Evolutionary conservation across 2,888 invertebrate species (phyloP).

Genomic region (Ctena decussata): DNA sequence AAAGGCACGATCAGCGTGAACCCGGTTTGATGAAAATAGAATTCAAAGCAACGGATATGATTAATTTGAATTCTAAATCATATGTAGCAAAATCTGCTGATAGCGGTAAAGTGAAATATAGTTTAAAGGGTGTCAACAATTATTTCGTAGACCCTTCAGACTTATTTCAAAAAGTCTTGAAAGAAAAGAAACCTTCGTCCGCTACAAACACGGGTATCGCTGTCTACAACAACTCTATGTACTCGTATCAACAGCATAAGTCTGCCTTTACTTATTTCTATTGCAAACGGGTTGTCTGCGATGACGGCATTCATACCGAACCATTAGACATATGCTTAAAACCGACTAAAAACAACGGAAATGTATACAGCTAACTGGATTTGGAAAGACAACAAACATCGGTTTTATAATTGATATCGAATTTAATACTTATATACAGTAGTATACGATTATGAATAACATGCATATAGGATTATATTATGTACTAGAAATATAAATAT

Average conservation of each 20-base stretch:
- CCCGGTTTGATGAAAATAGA: not conserved
- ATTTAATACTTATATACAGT: too few relatives aligned
- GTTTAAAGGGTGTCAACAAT: not conserved
- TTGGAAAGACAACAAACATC: too few relatives aligned
- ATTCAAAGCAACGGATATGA: conserved; percentile 30
- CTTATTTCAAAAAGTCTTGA: not conserved
- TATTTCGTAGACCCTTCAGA: not conserved
- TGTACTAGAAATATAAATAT: too few relatives aligned
- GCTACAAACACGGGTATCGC: conserved; percentile 12
- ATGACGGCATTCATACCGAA: not conserved
- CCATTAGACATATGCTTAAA: not conserved
- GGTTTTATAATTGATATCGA: too few relatives aligned
- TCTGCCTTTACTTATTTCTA: conserved; percentile 19
- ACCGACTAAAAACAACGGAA: not conserved
- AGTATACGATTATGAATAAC: too few relatives aligned
- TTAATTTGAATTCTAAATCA: conserved; percentile 8
- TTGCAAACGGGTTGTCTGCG: conserved; percentile 21
- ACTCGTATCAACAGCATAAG: not conserved
- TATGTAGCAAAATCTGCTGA: not conserved
- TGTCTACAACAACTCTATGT: not conserved
- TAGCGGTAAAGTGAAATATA: not conserved
- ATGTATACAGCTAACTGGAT: too few relatives aligned
- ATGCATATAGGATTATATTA: too few relatives aligned
- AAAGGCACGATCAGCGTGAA: not conserved
- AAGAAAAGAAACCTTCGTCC: not conserved